Conservation (phyloP, 2,113 vertebrate species). For the Macroglossus sobrinus region DNA sequence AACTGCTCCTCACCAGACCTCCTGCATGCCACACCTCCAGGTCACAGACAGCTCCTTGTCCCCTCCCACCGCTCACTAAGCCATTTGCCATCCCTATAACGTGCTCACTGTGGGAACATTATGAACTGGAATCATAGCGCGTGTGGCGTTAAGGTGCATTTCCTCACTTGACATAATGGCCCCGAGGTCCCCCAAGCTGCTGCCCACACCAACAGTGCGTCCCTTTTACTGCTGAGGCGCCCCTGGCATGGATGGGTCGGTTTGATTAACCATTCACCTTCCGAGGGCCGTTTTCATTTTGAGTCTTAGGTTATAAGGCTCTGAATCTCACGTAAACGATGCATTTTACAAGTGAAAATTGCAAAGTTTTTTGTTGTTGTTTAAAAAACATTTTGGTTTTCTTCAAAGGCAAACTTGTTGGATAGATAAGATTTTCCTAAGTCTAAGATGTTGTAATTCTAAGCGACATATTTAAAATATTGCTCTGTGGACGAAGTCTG, state of each 20-base stretch:
- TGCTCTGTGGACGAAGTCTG: slow-evolving; percentile 35
- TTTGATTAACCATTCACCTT: not conserved
- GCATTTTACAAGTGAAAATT: not conserved
- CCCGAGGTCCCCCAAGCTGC: not conserved
- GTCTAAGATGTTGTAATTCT: not conserved
- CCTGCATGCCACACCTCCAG: too few relatives aligned
- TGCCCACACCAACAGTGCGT: not conserved
- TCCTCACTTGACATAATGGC: not conserved
- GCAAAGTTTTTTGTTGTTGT: not conserved
- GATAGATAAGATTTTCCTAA: not conserved
- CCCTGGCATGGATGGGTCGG: not conserved
- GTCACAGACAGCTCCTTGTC: not conserved
- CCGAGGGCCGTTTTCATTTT: not conserved
- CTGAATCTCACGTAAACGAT: not conserved
- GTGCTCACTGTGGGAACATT: not conserved
- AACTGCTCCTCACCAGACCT: not conserved
- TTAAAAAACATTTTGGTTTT: not conserved
- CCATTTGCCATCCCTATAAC: not conserved
- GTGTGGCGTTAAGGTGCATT: not conserved
- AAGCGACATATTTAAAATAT: slow-evolving; percentile 53
- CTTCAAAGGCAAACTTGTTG: not conserved
- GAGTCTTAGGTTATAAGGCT: not conserved
- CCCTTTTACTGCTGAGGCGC: not conserved
- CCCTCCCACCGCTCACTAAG: not conserved
- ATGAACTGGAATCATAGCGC: not conserved